Conservation (phyloP, 2,113 vertebrate genomes). For the Arizona elegans region DNA sequence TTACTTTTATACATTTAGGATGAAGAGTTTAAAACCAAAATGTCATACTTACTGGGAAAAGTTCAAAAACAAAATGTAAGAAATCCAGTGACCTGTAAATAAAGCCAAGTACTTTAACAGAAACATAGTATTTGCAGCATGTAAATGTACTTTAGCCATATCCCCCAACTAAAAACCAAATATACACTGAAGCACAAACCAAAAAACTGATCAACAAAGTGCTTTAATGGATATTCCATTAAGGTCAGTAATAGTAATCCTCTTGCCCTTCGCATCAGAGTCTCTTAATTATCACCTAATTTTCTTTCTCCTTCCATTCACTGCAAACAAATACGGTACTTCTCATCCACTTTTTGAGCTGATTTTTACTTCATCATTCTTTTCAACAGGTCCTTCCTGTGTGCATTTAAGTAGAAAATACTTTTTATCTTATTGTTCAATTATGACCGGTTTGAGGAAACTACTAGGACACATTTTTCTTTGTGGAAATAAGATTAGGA, state of each 20-base stretch:
- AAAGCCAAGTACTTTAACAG: slow-evolving; percentile 29
- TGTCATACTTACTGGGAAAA: slow-evolving; percentile 81
- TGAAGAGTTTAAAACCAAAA: slow-evolving; percentile 82
- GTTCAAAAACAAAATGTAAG: slow-evolving; percentile 79
- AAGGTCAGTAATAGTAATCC: background rate
- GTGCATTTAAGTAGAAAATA: background rate
- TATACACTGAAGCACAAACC: background rate
- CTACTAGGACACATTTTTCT: background rate
- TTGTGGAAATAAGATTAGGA: background rate
- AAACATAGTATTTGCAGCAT: background rate
- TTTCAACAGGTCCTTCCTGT: background rate
- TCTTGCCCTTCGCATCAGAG: background rate
- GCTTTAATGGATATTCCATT: background rate
- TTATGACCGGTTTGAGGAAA: background rate
- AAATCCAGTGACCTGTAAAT: slow-evolving; percentile 85
- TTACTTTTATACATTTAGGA: slow-evolving; percentile 68
- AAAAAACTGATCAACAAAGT: background rate
- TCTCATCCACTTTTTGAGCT: background rate
- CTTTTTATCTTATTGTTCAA: background rate
- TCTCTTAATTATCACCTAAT: background rate
- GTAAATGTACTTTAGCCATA: background rate
- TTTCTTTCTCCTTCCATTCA: background rate
- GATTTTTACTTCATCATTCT: background rate
- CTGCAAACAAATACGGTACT: background rate
- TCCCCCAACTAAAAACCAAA: background rate